Percentiles rank a stretch among this genome's conserved stretches.
Evolutionary conservation across 2,797 vertebrate species (phyloP).

Genomic region (Tangara arthus): DNA sequence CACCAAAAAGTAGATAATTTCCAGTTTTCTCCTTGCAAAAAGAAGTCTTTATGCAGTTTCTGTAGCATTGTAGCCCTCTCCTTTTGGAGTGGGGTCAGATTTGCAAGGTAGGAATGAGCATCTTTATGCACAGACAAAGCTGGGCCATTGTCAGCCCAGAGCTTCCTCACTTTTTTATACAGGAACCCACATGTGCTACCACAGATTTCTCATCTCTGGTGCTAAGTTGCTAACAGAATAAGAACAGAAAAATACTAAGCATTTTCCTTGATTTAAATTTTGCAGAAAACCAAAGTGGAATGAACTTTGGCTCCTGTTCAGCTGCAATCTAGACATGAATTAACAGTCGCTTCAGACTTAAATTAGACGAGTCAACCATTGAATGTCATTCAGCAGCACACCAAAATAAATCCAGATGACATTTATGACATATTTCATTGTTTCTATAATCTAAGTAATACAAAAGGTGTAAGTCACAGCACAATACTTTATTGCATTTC

Average conservation of each 20-base stretch:
- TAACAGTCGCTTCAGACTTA: slow-evolving; percentile 32
- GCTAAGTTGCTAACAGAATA: not conserved
- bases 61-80: not conserved
- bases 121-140: not conserved
- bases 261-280: slow-evolving; percentile 33
- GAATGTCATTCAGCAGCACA: slow-evolving; percentile 46
- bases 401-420: slow-evolving; percentile 48
- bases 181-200: not conserved
- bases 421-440: slow-evolving; percentile 55
- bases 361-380: slow-evolving; percentile 48
- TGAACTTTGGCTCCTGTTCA: slow-evolving; percentile 62
- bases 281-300: slow-evolving; percentile 10
- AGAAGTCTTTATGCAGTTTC: not conserved
- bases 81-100: not conserved
- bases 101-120: not conserved
- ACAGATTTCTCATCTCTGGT: not conserved
- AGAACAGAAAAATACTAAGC: slow-evolving; percentile 22
- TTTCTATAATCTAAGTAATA: slow-evolving; percentile 52
- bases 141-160: not conserved
- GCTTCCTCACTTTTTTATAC: not conserved
- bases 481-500: slow-evolving; percentile 36
- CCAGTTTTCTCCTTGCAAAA: not conserved
- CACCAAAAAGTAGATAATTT: not conserved
- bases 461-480: slow-evolving; percentile 43
- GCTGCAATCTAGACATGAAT: slow-evolving; percentile 53